Base-by-base conservation (phyloP, 2,797 vertebrate genomes). In the Channa striata region DNA sequence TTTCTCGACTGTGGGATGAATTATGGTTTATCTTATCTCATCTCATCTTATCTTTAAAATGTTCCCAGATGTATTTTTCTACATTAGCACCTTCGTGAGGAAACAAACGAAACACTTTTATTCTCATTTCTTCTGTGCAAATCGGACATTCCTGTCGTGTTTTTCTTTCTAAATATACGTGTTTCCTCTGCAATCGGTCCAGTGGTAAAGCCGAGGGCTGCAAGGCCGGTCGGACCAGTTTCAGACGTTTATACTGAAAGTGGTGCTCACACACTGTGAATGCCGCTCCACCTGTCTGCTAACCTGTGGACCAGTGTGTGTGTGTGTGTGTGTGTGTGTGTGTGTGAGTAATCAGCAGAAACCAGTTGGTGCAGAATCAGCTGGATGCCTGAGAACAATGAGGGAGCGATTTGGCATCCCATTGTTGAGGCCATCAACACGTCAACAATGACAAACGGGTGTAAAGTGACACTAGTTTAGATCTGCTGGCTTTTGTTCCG, bases 291-390 rank as follows among this genome's bases (percentile, higher is more conserved):
- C 75, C 72, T 61, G 78, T 66, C 33, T 60, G 43, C 30, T 40
- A 0, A 59, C 16, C 34, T 46, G 16, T 57, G 52, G 59, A n/a
- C n/a, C n/a, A n/a, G n/a, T 23, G 19, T 33, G 20, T 30, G 25
- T 16, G 68, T 34, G 52, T 44, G 37, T 46, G 58, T 37, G 39
- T 50, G n/a, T 23, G 19, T 33, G 20, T 30, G 25, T 16, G 68
- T 34, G 52, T 44, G 37, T 46, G 58, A 42, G 39, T 50, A 43
- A 58, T 23, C 70, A 57, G 50, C 65, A 59, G 58, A 57, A 71
- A 72, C 72, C 63, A 20, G 81, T 76, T 74, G 72, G 73, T 73
- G 69, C 40, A 76, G 61, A 71, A 74, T 80, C 75, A 79, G 69
- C 77, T 63, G 63, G 19, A 12, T 5, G 13, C n/a, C 34, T 14